Percentiles rank a stretch among this genome's conserved stretches.
Conservation (phyloP, 2,113 vertebrate species). For the Nibea coibor region DNA sequence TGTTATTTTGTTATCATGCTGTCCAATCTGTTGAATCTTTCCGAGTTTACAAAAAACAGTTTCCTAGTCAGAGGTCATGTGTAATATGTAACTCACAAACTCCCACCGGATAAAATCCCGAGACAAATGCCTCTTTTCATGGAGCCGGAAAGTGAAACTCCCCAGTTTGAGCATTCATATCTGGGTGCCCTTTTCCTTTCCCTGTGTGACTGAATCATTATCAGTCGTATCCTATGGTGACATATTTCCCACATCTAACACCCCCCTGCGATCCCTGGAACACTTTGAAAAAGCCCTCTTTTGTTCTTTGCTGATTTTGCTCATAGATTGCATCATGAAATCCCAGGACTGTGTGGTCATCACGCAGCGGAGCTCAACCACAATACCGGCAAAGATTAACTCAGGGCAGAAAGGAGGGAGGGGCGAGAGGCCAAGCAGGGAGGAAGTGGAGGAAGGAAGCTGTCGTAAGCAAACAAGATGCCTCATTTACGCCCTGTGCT, state of each 20-base stretch:
- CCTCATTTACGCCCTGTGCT: neutral
- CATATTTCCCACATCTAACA: conserved; percentile 8
- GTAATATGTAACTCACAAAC: conserved; percentile 48
- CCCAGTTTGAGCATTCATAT: conserved; percentile 23
- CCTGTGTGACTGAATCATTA: conserved; percentile 16
- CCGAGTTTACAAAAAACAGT: neutral
- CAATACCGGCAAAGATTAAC: conserved; percentile 14
- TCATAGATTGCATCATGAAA: conserved; percentile 57
- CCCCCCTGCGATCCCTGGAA: neutral
- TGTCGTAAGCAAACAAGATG: conserved; percentile 8
- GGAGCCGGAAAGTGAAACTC: conserved; percentile 27
- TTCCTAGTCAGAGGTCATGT: conserved; percentile 38
- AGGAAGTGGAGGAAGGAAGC: conserved; percentile 49
- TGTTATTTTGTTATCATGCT: neutral
- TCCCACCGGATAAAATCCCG: conserved; percentile 40
- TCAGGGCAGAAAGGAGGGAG: conserved; percentile 33
- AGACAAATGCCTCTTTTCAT: conserved; percentile 62
- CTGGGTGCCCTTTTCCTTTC: conserved; percentile 46
- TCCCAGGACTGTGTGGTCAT: conserved; percentile 49
- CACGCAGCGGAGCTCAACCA: neutral
- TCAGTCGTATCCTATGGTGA: conserved; percentile 11
- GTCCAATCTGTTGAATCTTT: conserved; percentile 4
- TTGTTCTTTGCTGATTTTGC: conserved; percentile 64
- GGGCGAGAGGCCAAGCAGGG: neutral
- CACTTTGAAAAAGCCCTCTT: conserved; percentile 26